Evolutionary conservation across 1,140 invertebrate species (phyloP), one percentile per base, ranked within the genome.

Genomic region (Bombus consobrinus): DNA sequence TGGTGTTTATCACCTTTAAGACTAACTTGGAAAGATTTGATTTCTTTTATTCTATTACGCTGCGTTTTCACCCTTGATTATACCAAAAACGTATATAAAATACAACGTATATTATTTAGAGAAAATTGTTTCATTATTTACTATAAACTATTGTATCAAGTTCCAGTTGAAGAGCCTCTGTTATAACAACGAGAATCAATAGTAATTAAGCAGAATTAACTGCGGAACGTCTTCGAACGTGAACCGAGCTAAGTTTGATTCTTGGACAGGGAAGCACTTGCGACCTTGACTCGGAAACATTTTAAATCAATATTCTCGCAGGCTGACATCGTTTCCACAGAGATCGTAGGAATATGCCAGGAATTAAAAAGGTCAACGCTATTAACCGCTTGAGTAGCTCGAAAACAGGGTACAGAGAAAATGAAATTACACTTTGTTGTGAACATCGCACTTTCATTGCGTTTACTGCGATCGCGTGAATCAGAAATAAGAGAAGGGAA

Each of bases 361-460:
- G 13, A 69, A 62, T 43, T 69, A 22, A 47, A 59, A 68, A 41
- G 22, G 47, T 78, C 64, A 22, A 77, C 73, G 73, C 12, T 84
- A n/a, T 80, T 53, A 80, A 39, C 25, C 41, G 66, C 1, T 62
- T 6, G 53, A 32, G 9, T 2, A 69, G 28, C 15, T 73, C n/a
- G 41, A 32, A 66, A 64, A 9, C 15, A 68, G 22, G 25, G 69
- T 62, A 78, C 18, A 53, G 4, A 41, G 76, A 47, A 78, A 82
- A 88, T 68, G 78, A 88, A 86, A 88, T 57, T 37, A 28, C 57
- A 47, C 47, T 72, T 32, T 5, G 22, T 3, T 2, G 43, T 10
- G 62, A 8, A 32, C 62, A 47, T 66, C 68, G 47, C 10, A 32
- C 12, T 28, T 41, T 53, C 47, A 18, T 53, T 53, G 6, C 18